phyloP scores from a whole-genome alignment of 2,888 invertebrate species.

The Trichogramma dendrolimi region DNA sequence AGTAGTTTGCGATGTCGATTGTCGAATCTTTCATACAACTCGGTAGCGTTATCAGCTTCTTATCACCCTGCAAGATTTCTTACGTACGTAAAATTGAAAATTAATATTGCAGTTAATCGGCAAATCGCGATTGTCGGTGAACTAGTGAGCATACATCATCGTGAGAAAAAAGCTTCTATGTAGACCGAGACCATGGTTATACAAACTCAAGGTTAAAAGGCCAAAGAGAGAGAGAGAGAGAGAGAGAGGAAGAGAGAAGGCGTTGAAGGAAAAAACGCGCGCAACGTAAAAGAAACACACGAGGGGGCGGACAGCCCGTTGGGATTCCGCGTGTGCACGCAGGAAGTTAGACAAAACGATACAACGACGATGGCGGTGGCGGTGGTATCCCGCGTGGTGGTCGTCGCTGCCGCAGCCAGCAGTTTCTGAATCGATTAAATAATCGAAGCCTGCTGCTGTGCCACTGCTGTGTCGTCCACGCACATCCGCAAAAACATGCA shows the following conservation, averaged over 20 bases:
- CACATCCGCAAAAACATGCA: slow-evolving; percentile 10
- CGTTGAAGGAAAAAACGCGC: slow-evolving; percentile 7
- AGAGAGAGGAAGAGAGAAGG: slow-evolving; percentile 16
- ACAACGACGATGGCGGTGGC: too few relatives aligned
- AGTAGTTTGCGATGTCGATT: too few relatives aligned
- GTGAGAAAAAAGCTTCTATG: too few relatives aligned
- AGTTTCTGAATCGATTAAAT: slow-evolving; percentile 52
- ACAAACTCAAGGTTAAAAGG: too few relatives aligned
- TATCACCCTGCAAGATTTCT: too few relatives aligned
- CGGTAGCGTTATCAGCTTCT: too few relatives aligned
- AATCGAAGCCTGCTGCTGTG: slow-evolving; percentile 50
- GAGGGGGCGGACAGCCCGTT: slow-evolving; percentile 22
- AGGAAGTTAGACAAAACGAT: slow-evolving; percentile 51
- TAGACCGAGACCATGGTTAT: too few relatives aligned
- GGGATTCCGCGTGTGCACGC: slow-evolving; percentile 36
- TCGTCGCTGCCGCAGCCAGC: slow-evolving; percentile 35
- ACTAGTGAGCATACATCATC: too few relatives aligned
- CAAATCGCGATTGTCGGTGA: too few relatives aligned
- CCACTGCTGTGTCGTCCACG: slow-evolving; percentile 26
- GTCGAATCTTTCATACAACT: too few relatives aligned
- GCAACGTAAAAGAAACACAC: slow-evolving; percentile 24
- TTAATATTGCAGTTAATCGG: too few relatives aligned
- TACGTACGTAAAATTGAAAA: too few relatives aligned
- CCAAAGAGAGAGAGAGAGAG: slow-evolving; percentile 1
- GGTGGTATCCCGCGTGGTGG: slow-evolving; percentile 35